phyloP scores from a whole-genome alignment of 2,797 vertebrate species.

The Tragopan temminckii region DNA sequence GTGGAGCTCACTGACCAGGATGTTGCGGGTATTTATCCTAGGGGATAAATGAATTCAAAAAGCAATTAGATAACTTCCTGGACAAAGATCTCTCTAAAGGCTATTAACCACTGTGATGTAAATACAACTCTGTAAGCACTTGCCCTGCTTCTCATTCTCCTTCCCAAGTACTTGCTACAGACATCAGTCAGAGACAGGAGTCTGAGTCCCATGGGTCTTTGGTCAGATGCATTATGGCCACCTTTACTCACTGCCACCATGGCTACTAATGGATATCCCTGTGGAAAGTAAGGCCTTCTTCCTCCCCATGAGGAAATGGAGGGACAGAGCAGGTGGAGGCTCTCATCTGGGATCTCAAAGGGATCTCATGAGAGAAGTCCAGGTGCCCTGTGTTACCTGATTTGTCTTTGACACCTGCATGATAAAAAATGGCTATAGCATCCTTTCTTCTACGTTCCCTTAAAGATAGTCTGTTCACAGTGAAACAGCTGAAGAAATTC shows the following conservation, averaged over 20 bases:
- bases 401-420: background rate
- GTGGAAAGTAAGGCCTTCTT: fast-evolving
- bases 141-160: background rate
- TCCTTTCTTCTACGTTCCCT: background rate
- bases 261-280: background rate
- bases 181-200: background rate
- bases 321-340: background rate
- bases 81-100: constrained; percentile 40
- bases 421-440: background rate
- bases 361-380: background rate
- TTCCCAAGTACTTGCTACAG: background rate
- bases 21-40: constrained; percentile 54
- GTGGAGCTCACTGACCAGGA: constrained; percentile 48
- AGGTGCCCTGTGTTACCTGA: background rate
- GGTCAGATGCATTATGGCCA: background rate
- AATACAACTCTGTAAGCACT: constrained; percentile 37
- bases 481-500: background rate
- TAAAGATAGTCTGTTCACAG: fast-evolving
- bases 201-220: background rate
- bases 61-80: constrained; percentile 70
- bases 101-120: constrained; percentile 54
- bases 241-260: background rate
- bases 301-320: background rate
- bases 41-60: constrained; percentile 69
- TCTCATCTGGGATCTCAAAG: background rate